Base-by-base conservation (phyloP, 2,797 vertebrate genomes). In the Bovichtus variegatus region DNA sequence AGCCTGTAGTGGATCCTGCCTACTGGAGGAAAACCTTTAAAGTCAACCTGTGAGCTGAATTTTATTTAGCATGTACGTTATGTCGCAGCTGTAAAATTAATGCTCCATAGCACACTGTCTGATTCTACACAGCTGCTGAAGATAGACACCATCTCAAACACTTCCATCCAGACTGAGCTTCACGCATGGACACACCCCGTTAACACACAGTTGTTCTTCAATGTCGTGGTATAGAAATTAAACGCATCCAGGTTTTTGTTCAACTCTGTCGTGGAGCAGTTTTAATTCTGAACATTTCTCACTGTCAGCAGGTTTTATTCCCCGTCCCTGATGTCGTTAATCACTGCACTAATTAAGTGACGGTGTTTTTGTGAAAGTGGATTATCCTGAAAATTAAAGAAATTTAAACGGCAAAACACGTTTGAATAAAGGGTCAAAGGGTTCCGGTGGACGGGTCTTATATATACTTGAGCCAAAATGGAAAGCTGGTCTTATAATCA, bases 41-140 rank as follows among this genome's bases (percentile, higher is more conserved):
- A 78, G 49, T 83, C 80, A 68, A 72, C 78, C 76, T 58, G 51
- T 74, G 62, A 79, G 60, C 57, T 71, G 41, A 44, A 25, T 83
- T 80, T 76, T 55, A 41, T 66, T 82, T 54, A 51, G 54, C 60
- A 27, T 55, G 58, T 76, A 31, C 7, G 16, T 54, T 54, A 70
- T 49, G 58, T 50, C 10, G n/a, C 54, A 25, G 73, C 71, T 71
- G 58, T 89, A 82, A 82, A 86, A 60, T 71, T 47, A 76, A 84
- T 74, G 71, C 57, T 31, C 43, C 63, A n/a, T 50, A 64, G 25
- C 54, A 38, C 53, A 3, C 68, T 31, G 72, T 49, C 19, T n/a
- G 59, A 49, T 74, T 80, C 82, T 69, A 77, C 69, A 65, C 73
- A 55, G 57, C 49, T 2, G 6, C 46, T 62, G 9, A 57, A 72